phyloP scores from a whole-genome alignment of 1,140 invertebrate genomes.

The Neodiprion lecontei region DNA sequence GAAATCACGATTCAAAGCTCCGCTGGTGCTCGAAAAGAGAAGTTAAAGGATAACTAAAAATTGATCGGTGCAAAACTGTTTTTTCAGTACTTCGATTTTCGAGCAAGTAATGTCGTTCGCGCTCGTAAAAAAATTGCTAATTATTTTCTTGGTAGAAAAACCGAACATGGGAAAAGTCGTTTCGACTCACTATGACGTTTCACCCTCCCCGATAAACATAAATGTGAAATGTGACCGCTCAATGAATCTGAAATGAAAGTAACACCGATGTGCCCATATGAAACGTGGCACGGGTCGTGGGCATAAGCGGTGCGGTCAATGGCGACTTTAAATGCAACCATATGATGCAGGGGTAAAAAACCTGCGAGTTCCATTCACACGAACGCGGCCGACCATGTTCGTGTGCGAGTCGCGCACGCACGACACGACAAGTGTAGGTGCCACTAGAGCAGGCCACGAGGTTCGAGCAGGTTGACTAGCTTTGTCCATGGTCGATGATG shows the following conservation, averaged over 20 bases:
- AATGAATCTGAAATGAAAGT: not conserved
- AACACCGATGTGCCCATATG: not conserved
- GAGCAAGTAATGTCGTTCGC: not conserved
- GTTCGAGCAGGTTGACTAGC: constrained; percentile 57
- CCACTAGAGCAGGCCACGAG: constrained; percentile 31
- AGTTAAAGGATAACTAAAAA: not conserved
- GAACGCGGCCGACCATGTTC: constrained; percentile 25
- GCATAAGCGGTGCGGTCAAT: constrained; percentile 42
- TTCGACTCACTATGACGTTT: too few species aligned
- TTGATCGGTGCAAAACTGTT: not conserved
- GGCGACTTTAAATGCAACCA: constrained; percentile 52
- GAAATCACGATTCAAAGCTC: constrained; percentile 6
- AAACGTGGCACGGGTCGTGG: not conserved
- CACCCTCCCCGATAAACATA: not conserved
- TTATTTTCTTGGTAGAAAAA: too few species aligned
- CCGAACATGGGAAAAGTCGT: too few species aligned
- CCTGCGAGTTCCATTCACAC: constrained; percentile 35
- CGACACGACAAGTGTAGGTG: constrained; percentile 49
- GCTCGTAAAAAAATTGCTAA: too few species aligned
- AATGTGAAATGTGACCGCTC: not conserved
- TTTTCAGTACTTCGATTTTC: not conserved
- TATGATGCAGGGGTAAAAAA: constrained; percentile 51
- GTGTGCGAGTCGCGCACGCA: constrained; percentile 12
- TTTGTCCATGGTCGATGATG: constrained; percentile 56
- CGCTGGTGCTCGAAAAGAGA: not conserved